A percentile compares a stretch with the other conserved stretches of the same genome.
Evolutionary conservation across 2,113 vertebrate genomes (phyloP).

Genomic region (Capreolus pygargus): DNA sequence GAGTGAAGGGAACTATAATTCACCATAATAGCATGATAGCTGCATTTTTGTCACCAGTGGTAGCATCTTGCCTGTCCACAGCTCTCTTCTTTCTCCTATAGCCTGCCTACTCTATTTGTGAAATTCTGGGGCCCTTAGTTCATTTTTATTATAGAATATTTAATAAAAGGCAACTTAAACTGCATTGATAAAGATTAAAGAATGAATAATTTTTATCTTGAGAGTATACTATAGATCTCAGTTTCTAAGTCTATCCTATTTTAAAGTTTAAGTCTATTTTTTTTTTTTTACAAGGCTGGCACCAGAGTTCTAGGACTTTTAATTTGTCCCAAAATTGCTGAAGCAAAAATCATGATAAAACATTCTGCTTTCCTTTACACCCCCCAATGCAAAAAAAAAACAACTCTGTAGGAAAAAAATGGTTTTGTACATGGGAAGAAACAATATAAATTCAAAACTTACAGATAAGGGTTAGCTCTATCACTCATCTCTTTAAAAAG

Average conservation of each 20-base stretch:
- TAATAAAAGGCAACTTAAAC: neutral
- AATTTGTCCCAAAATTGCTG: too few species aligned
- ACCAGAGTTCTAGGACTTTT: too few species aligned
- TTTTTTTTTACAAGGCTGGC: neutral
- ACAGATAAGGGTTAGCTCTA: too few species aligned
- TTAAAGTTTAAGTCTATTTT: slow-evolving; percentile 10
- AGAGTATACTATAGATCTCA: neutral
- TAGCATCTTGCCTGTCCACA: neutral
- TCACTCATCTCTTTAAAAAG: too few species aligned
- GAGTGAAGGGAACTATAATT: neutral
- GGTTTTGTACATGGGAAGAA: too few species aligned
- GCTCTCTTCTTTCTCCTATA: neutral
- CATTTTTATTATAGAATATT: neutral
- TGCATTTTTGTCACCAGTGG: neutral
- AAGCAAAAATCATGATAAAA: too few species aligned
- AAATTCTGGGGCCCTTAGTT: neutral
- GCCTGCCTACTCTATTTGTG: neutral
- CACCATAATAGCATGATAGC: neutral
- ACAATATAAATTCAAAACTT: too few species aligned
- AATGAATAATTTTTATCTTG: neutral
- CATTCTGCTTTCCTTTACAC: too few species aligned
- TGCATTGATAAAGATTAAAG: neutral
- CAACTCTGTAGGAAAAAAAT: too few species aligned
- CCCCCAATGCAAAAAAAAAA: too few species aligned
- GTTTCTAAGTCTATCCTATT: neutral